Conservation (phyloP, 1,140 invertebrate genomes). For the Littorina saxatilis region DNA sequence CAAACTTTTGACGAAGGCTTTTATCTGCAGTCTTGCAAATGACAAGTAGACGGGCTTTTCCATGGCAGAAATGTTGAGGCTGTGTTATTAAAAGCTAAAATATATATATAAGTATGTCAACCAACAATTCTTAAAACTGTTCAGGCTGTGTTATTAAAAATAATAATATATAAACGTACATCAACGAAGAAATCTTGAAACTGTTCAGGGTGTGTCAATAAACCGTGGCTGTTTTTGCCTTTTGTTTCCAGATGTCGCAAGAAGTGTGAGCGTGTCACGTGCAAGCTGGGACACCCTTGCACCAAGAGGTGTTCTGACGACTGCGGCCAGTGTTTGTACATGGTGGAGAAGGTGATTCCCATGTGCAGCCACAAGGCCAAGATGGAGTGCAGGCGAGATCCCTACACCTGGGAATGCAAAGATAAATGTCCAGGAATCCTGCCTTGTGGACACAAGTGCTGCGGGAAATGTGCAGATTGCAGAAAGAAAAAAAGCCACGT, state of each 20-base stretch:
- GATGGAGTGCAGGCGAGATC: conserved; percentile 70
- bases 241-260: background rate
- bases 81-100: no score
- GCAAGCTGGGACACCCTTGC: conserved; percentile 83
- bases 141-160: no score
- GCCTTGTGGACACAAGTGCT: conserved; percentile 76
- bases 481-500: conserved; percentile 79
- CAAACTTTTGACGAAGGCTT: no score
- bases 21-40: no score
- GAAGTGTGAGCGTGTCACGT: conserved; percentile 16
- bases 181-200: no score
- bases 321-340: conserved; percentile 84
- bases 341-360: conserved; percentile 85
- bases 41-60: no score
- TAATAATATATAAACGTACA: no score
- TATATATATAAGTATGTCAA: no score
- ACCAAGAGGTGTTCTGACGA: conserved; percentile 79
- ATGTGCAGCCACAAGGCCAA: conserved; percentile 74
- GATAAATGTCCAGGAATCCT: conserved; percentile 55
- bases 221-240: no score
- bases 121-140: no score
- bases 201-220: no score
- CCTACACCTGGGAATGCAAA: conserved; percentile 74
- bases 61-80: no score
- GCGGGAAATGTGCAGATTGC: conserved; percentile 78